Percentiles rank a stretch among this genome's conserved stretches.
These are phyloP conservation scores for Drosophila macrothrix DNA, from an alignment of 2,888 invertebrate genomes.

Conservation along the genomic window DNA sequence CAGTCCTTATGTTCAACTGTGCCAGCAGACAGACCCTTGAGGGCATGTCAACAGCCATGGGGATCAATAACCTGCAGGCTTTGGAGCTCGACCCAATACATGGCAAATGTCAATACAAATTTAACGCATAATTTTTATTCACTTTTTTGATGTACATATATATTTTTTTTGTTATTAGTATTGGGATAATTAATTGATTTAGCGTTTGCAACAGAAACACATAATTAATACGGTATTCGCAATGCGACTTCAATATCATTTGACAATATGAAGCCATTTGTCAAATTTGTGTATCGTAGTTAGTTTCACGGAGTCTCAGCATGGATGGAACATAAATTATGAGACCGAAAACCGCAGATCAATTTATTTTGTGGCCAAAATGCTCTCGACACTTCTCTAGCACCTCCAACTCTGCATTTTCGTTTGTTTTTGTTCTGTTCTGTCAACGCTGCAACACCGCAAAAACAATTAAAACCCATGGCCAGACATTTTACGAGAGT, in stretches of 20 bases:
- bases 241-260: conserved; percentile 34
- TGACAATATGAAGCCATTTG: conserved; percentile 55
- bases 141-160: conserved; percentile 33
- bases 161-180: conserved; percentile 32
- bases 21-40: conserved; percentile 22
- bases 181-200: conserved; percentile 74
- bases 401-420: neutral
- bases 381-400: conserved; percentile 43
- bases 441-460: conserved; percentile 60
- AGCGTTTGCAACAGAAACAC: conserved; percentile 44
- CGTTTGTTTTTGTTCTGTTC: conserved; percentile 31
- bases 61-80: conserved; percentile 54
- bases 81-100: neutral
- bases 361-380: conserved; percentile 73
- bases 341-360: conserved; percentile 66
- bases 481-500: conserved; percentile 64
- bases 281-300: conserved; percentile 47
- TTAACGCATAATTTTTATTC: conserved; percentile 4
- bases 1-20: conserved; percentile 5
- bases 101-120: conserved; percentile 12
- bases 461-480: conserved; percentile 71
- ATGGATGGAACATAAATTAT: conserved; percentile 65
- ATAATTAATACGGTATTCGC: conserved; percentile 63
- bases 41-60: conserved; percentile 49
- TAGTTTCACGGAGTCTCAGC: conserved; percentile 4